These are phyloP conservation scores for Irena cyanogastra DNA, from an alignment of 2,113 vertebrate species.

Conservation along the genomic window DNA sequence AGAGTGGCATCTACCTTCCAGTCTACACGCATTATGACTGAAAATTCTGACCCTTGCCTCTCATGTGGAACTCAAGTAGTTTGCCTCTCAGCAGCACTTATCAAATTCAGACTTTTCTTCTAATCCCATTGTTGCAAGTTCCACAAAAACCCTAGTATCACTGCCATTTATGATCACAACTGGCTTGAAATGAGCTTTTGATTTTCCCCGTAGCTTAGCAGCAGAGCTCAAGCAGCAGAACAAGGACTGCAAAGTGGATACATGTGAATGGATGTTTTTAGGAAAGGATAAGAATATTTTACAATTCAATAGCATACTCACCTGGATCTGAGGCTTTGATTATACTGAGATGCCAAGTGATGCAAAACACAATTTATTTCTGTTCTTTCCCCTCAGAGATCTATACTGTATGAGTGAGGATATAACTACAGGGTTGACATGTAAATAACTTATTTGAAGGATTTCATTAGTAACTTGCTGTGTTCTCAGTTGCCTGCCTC, in stretches of 20 bases:
- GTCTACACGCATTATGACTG: neutral
- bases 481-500: neutral
- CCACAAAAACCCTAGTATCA: neutral
- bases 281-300: neutral
- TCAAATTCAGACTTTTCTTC: neutral
- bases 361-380: neutral
- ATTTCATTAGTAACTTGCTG: neutral
- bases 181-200: neutral
- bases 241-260: neutral
- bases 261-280: neutral
- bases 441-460: neutral
- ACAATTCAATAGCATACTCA: neutral
- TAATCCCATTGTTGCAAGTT: neutral
- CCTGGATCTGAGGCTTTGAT: neutral
- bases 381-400: neutral
- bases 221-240: neutral
- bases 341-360: neutral
- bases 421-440: neutral
- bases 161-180: neutral
- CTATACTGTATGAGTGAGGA: neutral
- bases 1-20: neutral
- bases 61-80: neutral
- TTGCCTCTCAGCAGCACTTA: neutral
- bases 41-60: neutral
- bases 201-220: neutral